Percentiles rank a stretch among this genome's conserved stretches.
phyloP scores from a whole-genome alignment of 92 coral and sea anemone genomes.

The Parazoanthus darwini region DNA sequence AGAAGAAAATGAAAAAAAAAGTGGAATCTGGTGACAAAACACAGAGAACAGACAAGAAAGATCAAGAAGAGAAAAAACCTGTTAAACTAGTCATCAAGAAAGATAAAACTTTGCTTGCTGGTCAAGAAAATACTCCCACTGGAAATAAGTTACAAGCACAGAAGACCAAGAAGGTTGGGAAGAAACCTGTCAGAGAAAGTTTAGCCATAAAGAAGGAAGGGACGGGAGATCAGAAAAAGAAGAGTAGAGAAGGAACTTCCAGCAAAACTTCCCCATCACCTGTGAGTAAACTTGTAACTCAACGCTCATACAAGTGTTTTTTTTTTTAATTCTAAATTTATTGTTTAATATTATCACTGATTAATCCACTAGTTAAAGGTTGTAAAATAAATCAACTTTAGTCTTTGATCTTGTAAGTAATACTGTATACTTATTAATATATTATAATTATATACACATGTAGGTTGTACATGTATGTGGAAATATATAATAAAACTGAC shows the following conservation, averaged over 20 bases:
- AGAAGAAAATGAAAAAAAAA: constrained; percentile 41
- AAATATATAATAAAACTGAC: no score
- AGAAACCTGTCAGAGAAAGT: constrained; percentile 8
- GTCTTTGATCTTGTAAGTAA: no score
- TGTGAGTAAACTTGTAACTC: constrained; percentile 6
- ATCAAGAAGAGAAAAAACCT: constrained; percentile 57
- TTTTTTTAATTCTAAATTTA: no score
- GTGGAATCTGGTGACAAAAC: background rate
- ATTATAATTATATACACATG: no score
- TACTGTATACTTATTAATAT: no score
- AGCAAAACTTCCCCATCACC: constrained; percentile 23
- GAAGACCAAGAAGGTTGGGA: background rate
- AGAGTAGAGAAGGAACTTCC: background rate
- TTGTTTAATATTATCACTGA: no score
- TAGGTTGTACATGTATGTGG: no score
- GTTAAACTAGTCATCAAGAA: constrained; percentile 91
- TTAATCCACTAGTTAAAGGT: no score
- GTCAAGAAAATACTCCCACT: background rate
- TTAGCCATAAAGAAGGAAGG: background rate
- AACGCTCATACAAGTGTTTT: no score
- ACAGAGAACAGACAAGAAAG: constrained; percentile 14
- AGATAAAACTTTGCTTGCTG: constrained; percentile 40
- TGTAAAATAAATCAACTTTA: no score
- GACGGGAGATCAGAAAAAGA: constrained; percentile 3
- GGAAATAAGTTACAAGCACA: background rate